These are phyloP conservation scores for Drosophila navojoa DNA, from an alignment of 1,140 invertebrate genomes.

Conservation along the genomic window DNA sequence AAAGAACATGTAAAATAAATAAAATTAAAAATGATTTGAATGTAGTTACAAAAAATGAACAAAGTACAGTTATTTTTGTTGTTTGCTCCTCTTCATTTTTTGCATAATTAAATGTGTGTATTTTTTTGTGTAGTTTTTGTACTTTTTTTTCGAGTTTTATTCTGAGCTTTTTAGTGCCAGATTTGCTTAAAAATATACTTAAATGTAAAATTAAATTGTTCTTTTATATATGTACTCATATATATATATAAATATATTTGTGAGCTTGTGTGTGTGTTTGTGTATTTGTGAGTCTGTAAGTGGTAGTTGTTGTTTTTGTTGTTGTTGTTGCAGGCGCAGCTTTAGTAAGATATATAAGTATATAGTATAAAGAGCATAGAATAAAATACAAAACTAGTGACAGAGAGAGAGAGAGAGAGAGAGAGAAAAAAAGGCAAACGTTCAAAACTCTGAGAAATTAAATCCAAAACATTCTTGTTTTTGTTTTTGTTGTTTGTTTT, in stretches of 20 bases:
- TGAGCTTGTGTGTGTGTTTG: conserved; percentile 17
- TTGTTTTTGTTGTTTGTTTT: conserved; percentile 3
- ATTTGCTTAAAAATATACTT: conserved; percentile 33
- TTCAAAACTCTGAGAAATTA: conserved; percentile 29
- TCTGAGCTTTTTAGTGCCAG: conserved; percentile 37
- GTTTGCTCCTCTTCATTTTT: conserved; percentile 24
- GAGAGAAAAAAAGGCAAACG: conserved; percentile 18
- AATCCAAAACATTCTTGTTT: conserved; percentile 12
- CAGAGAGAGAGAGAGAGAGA: too few species aligned
- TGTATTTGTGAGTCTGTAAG: conserved; percentile 38
- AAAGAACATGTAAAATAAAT: conserved; percentile 18
- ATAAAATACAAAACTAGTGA: conserved; percentile 36
- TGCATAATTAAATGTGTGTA: conserved; percentile 26
- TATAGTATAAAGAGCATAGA: conserved; percentile 23
- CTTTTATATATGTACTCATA: conserved; percentile 8
- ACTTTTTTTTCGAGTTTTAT: conserved; percentile 21
- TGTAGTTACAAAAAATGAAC: conserved; percentile 17
- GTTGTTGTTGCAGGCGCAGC: conserved; percentile 61
- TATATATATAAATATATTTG: conserved; percentile 17
- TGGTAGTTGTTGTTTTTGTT: conserved; percentile 50
- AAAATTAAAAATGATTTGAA: conserved; percentile 17
- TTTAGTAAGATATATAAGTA: conserved; percentile 44
- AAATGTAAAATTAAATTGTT: conserved; percentile 6
- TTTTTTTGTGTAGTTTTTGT: conserved; percentile 27
- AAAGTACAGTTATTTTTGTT: conserved; percentile 12